A percentile compares a stretch with the other conserved stretches of the same genome.
These are phyloP conservation scores for Notodonta ziczac DNA, from an alignment of 2,888 invertebrate genomes.

Conservation along the genomic window DNA sequence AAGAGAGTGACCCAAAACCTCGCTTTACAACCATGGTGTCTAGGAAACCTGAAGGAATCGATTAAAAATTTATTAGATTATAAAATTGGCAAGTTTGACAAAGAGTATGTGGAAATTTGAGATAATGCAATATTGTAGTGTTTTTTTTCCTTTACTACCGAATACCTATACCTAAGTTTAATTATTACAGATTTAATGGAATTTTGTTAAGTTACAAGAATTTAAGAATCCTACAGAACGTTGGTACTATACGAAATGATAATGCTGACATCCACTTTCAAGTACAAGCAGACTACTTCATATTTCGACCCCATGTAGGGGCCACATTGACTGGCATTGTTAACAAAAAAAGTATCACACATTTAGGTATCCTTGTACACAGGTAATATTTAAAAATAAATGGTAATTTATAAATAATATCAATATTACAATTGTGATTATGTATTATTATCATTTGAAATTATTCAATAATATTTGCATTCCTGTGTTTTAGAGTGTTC, in stretches of 20 bases:
- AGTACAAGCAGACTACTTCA: slow-evolving; percentile 88
- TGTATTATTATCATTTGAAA: too few relatives aligned
- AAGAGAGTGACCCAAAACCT: slow-evolving; percentile 84
- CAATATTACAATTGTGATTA: neutral
- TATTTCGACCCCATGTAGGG: slow-evolving; percentile 86
- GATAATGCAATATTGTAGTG: neutral
- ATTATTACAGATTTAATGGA: slow-evolving; percentile 85
- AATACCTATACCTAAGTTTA: neutral
- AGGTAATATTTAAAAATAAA: slow-evolving; percentile 53
- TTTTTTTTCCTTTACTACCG: too few relatives aligned
- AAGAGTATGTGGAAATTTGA: slow-evolving; percentile 78
- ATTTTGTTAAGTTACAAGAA: slow-evolving; percentile 88
- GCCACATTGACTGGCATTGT: slow-evolving; percentile 86
- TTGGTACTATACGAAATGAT: slow-evolving; percentile 86
- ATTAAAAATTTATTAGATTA: slow-evolving; percentile 84
- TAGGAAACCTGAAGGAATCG: slow-evolving; percentile 84
- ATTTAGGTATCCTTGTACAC: slow-evolving; percentile 88
- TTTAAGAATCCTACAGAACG: slow-evolving; percentile 82
- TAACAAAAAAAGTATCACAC: slow-evolving; percentile 87
- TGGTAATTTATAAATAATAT: too few relatives aligned
- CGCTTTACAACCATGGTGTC: slow-evolving; percentile 86
- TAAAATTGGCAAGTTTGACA: slow-evolving; percentile 85
- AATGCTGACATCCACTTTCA: slow-evolving; percentile 87
- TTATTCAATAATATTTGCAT: slow-evolving; percentile 1
- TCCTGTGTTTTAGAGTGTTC: slow-evolving; percentile 79